Conservation (phyloP, 2,888 invertebrate species). For the Oscheius sp. region DNA sequence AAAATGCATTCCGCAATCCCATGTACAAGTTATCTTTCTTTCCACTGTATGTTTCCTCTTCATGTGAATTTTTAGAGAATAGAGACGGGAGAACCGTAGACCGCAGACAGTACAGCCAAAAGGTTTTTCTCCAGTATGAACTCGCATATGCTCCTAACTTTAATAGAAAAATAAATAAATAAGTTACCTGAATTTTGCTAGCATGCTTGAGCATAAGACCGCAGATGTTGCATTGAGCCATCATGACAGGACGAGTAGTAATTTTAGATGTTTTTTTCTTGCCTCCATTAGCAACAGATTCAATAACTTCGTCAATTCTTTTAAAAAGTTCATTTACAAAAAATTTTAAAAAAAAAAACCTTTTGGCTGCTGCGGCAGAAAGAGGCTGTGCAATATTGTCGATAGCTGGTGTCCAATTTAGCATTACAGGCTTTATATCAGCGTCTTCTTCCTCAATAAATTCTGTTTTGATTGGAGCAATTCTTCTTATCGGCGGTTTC, state of each 20-base stretch:
- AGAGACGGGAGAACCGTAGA: conserved; percentile 37
- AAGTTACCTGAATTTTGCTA: conserved; percentile 51
- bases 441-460: neutral
- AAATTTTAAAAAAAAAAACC: conserved; percentile 19
- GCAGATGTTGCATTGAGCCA: conserved; percentile 56
- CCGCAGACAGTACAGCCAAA: conserved; percentile 54
- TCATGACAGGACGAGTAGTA: conserved; percentile 25
- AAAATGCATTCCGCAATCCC: conserved; percentile 53
- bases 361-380: conserved; percentile 32
- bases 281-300: conserved; percentile 41
- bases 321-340: neutral
- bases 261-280: conserved; percentile 6
- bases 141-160: conserved; percentile 56
- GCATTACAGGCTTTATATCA: neutral
- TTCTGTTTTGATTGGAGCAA: neutral
- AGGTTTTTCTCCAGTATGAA: conserved; percentile 58
- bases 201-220: conserved; percentile 58
- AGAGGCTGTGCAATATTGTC: conserved; percentile 26
- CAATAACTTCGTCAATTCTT: conserved; percentile 53
- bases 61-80: conserved; percentile 53
- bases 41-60: conserved; percentile 54
- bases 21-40: conserved; percentile 49
- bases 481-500: conserved; percentile 41
- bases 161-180: neutral
- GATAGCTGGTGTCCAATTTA: conserved; percentile 30